phyloP scores from a whole-genome alignment of 2,888 invertebrate genomes.

The Macaria notata region DNA sequence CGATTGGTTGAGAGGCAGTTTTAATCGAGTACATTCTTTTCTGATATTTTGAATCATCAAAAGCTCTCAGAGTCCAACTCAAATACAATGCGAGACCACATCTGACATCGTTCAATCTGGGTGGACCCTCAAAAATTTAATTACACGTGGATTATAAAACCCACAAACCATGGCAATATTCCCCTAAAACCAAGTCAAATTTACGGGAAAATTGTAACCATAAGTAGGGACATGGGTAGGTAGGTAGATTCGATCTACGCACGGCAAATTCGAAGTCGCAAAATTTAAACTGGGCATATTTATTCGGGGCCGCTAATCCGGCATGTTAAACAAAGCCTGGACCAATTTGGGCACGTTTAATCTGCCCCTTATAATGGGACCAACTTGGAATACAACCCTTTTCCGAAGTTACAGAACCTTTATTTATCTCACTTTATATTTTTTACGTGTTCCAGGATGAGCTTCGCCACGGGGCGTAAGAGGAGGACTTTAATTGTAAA shows the following conservation, averaged over 20 bases:
- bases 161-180: no score
- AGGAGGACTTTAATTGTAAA: conserved; percentile 7
- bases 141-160: no score
- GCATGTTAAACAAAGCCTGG: conserved; percentile 39
- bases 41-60: no score
- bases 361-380: conserved; percentile 37
- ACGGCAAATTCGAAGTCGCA: conserved; percentile 9
- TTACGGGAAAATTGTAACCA: no score
- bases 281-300: conserved; percentile 31
- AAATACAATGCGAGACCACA: no score
- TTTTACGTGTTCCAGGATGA: conserved; percentile 6
- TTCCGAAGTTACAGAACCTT: conserved; percentile 10
- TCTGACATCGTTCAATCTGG: no score
- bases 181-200: no score
- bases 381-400: conserved; percentile 16
- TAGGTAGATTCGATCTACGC: conserved; percentile 1
- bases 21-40: no score
- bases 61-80: no score
- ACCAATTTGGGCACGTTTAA: conserved; percentile 57
- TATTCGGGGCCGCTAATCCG: conserved; percentile 49
- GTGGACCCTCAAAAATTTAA: no score
- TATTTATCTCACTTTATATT: conserved; percentile 14
- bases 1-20: no score
- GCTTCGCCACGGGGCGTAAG: not conserved
- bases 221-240: no score